These are phyloP conservation scores for human DNA, from an alignment of 2,113 vertebrate species.

Conservation along the genomic window GRCh38 chr3:115565001-115565500, in stretches of 20 bases:
- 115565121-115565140: not conserved
- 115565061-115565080: slow-evolving; percentile 15
- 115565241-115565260: not conserved
- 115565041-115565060: slow-evolving; percentile 20
- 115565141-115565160: not conserved
- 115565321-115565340: not conserved
- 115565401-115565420: not conserved
- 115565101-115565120: not conserved
- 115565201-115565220: not conserved
- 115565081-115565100: not conserved
- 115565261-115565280: not conserved
- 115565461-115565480: not conserved
- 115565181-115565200: not conserved
- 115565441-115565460: not conserved
- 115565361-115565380: not conserved
- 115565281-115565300: not conserved
- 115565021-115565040: not conserved
- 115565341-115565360: not conserved
- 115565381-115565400: not conserved
- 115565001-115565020: not conserved
- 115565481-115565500: not conserved
- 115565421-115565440: not conserved
- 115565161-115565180: not conserved
- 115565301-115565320: not conserved
- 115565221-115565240: not conserved